Evolutionary conservation across 2,888 invertebrate species (phyloP).

Genomic region (Macrophya annulata): DNA sequence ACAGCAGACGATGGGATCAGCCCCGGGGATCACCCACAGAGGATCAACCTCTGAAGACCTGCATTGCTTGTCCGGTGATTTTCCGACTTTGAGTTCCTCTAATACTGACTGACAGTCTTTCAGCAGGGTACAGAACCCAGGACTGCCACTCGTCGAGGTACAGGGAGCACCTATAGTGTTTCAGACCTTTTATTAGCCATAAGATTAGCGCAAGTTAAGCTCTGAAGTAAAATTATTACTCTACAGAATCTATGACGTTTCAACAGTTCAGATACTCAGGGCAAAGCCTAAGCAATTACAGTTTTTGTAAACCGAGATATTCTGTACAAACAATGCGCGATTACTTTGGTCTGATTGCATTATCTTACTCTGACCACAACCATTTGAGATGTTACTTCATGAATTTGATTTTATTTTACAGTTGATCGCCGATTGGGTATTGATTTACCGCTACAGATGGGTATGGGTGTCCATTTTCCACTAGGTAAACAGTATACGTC

Average conservation of each 20-base stretch:
- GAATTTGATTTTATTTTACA: too few species aligned
- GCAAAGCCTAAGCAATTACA: too few species aligned
- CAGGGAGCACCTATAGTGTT: not conserved
- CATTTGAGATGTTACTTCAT: too few species aligned
- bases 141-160: not conserved
- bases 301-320: too few species aligned
- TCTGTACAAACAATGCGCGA: too few species aligned
- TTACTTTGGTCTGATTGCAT: too few species aligned
- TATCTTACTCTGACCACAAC: too few species aligned
- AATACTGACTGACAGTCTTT: not conserved
- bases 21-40: too few species aligned
- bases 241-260: too few species aligned
- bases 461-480: not conserved
- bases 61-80: not conserved
- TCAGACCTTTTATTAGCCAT: not conserved
- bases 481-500: not conserved
- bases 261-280: too few species aligned
- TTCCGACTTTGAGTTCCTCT: not conserved
- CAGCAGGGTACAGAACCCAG: not conserved
- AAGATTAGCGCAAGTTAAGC: not conserved
- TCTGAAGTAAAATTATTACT: not conserved
- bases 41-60: not conserved
- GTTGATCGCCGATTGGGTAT: not conserved
- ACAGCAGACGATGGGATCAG: constrained; percentile 12
- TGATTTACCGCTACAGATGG: not conserved